A percentile compares a stretch with the other conserved stretches of the same genome.
Evolutionary conservation across 2,888 invertebrate species (phyloP).

Genomic region (Syrista parreyssii): DNA sequence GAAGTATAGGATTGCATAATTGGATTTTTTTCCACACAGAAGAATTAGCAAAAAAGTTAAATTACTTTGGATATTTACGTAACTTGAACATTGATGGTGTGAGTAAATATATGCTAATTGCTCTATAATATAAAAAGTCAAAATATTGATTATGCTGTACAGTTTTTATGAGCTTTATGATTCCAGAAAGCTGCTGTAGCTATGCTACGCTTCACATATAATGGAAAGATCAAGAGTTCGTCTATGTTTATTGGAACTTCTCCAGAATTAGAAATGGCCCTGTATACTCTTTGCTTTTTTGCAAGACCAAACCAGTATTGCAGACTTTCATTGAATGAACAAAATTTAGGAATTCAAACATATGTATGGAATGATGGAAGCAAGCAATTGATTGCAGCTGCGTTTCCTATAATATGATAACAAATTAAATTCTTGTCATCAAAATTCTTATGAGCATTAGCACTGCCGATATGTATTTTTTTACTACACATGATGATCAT

Average conservation of each 20-base stretch:
- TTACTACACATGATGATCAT: not conserved
- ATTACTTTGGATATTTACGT: constrained; percentile 64
- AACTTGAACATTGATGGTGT: constrained; percentile 51
- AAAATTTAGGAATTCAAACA: constrained; percentile 63
- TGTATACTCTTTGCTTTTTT: constrained; percentile 71
- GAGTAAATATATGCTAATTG: constrained; percentile 24
- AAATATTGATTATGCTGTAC: not conserved
- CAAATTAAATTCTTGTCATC: not conserved
- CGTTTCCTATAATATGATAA: constrained; percentile 37
- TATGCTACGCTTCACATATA: constrained; percentile 60
- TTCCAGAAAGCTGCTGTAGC: constrained; percentile 58
- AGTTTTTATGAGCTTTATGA: constrained; percentile 19
- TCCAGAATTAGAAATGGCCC: constrained; percentile 72
- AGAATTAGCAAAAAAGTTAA: constrained; percentile 62
- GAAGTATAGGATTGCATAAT: constrained; percentile 70
- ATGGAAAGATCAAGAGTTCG: constrained; percentile 58
- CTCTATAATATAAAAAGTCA: not conserved
- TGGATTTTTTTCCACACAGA: constrained; percentile 70
- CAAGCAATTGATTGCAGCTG: constrained; percentile 55
- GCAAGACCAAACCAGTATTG: constrained; percentile 67
- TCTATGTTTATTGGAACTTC: constrained; percentile 67
- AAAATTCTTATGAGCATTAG: not conserved
- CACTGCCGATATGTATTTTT: not conserved
- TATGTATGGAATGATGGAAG: constrained; percentile 48
- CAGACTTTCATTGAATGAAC: constrained; percentile 60